A percentile compares a stretch with the other conserved stretches of the same genome.
phyloP scores from a whole-genome alignment of 1,140 invertebrate genomes.

The Heliconius himera region DNA sequence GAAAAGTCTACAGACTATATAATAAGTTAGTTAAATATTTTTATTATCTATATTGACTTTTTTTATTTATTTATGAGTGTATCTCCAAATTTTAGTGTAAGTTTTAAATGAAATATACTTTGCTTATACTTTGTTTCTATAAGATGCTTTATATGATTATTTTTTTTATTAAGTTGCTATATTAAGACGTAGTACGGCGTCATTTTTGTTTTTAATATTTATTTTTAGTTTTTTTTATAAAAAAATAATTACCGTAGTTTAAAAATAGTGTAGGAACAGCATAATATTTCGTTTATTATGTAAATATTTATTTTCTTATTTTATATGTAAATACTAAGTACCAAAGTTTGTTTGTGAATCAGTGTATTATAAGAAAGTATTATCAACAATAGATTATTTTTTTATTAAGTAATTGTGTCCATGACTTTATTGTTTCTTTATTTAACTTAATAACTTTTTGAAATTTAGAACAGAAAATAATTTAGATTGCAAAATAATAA shows the following conservation, averaged over 20 bases:
- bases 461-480: not conserved
- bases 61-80: constrained; percentile 30
- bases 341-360: constrained; percentile 50
- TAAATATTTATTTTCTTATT: constrained; percentile 22
- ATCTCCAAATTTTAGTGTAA: constrained; percentile 20
- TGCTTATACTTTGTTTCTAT: not conserved
- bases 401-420: not conserved
- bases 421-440: not conserved
- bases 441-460: not conserved
- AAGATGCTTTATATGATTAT: constrained; percentile 19
- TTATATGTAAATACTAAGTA: constrained; percentile 38
- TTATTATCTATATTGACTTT: constrained; percentile 9
- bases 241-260: constrained; percentile 27
- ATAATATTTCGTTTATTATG: constrained; percentile 42
- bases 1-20: not conserved
- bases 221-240: constrained; percentile 26
- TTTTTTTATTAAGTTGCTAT: constrained; percentile 22
- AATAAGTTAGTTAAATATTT: constrained; percentile 20
- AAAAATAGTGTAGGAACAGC: constrained; percentile 45
- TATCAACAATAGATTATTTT: constrained; percentile 23
- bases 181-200: not conserved
- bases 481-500: not conserved
- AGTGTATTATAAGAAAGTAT: constrained; percentile 47
- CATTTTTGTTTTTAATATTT: constrained; percentile 8
- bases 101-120: constrained; percentile 16